phyloP scores from a whole-genome alignment of 2,888 invertebrate genomes.

The Deilephila elpenor region DNA sequence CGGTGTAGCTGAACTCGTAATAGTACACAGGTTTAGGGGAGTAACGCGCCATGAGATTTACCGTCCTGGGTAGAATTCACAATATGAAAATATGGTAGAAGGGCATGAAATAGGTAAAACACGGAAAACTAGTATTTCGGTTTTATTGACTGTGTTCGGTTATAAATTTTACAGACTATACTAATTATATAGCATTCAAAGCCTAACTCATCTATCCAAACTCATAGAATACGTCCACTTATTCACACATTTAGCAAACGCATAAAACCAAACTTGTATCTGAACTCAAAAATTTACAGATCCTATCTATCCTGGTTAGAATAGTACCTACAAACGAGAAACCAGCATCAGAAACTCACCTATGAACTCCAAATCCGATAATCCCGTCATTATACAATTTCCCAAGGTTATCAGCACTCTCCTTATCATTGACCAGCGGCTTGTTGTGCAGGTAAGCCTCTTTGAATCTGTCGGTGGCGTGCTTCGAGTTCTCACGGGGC shows the following conservation, averaged over 20 bases:
- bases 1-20: slow-evolving; percentile 86
- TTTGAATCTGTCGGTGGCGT: slow-evolving; percentile 80
- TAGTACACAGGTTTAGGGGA: slow-evolving; percentile 86
- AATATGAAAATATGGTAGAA: neutral
- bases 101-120: too few relatives aligned
- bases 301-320: neutral
- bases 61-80: slow-evolving; percentile 64
- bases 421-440: slow-evolving; percentile 66
- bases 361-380: slow-evolving; percentile 85
- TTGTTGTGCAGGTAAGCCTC: slow-evolving; percentile 71
- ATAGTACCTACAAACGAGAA: too few relatives aligned
- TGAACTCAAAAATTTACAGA: too few relatives aligned
- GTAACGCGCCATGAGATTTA: slow-evolving; percentile 84
- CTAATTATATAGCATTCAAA: too few relatives aligned
- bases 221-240: too few relatives aligned
- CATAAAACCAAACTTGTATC: too few relatives aligned
- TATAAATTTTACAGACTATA: too few relatives aligned
- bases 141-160: too few relatives aligned
- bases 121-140: too few relatives aligned
- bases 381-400: slow-evolving; percentile 85
- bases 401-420: slow-evolving; percentile 68
- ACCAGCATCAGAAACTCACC: slow-evolving; percentile 45
- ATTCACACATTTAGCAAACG: too few relatives aligned
- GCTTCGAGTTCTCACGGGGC: slow-evolving; percentile 78
- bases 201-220: too few relatives aligned